phyloP scores from a whole-genome alignment of 2,797 vertebrate genomes.

The Clarias platycephalus region DNA sequence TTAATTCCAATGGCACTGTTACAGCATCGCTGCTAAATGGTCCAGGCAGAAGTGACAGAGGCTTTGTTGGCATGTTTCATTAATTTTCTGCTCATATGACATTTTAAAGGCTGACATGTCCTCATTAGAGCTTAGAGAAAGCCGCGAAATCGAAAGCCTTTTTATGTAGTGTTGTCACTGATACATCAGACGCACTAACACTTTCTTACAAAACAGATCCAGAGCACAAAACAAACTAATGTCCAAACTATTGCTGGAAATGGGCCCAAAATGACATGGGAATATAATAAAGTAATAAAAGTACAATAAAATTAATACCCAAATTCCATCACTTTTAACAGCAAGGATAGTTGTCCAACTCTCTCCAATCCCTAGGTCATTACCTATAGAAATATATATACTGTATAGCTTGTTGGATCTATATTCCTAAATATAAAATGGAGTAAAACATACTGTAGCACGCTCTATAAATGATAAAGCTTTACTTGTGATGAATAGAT shows the following conservation, averaged over 20 bases:
- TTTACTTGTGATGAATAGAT: neutral
- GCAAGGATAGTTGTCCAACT: neutral
- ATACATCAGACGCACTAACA: neutral
- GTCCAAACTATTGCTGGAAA: neutral
- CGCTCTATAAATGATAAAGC: neutral
- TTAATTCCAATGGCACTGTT: constrained; percentile 30
- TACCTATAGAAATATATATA: no score
- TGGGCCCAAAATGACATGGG: neutral
- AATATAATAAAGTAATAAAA: neutral
- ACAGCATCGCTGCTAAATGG: constrained; percentile 21
- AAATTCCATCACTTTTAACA: neutral
- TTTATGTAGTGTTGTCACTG: neutral
- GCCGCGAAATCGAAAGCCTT: neutral
- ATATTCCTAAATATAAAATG: neutral
- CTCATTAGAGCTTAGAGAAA: constrained; percentile 28
- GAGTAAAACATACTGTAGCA: neutral
- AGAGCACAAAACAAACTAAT: neutral
- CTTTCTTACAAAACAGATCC: neutral
- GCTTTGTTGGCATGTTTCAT: constrained; percentile 35
- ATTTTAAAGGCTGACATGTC: constrained; percentile 31
- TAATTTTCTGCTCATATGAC: constrained; percentile 45
- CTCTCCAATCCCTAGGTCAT: neutral
- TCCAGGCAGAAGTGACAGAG: constrained; percentile 35
- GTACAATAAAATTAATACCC: neutral
- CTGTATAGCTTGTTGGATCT: no score